phyloP scores from a whole-genome alignment of 1,140 invertebrate species.

The Phymorhynchus buccinoides region DNA sequence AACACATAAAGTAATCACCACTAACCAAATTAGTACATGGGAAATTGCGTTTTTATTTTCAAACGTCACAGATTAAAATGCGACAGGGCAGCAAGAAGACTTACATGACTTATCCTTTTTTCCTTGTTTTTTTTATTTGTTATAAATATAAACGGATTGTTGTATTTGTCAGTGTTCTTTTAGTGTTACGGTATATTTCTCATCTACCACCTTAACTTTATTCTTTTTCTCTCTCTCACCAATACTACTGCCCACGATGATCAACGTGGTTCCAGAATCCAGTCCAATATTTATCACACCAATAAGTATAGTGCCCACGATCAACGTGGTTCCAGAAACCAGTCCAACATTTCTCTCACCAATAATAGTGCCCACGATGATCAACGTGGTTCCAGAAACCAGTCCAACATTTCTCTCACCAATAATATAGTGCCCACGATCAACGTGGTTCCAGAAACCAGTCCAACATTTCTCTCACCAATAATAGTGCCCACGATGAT shows the following conservation, averaged over 20 bases:
- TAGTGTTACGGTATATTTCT: neutral
- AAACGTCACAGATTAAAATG: too few species aligned
- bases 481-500: neutral
- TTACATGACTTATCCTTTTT: neutral
- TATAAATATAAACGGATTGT: too few species aligned
- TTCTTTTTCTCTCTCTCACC: neutral
- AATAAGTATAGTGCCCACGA: too few species aligned
- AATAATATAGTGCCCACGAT: neutral
- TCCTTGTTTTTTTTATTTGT: neutral
- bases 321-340: too few species aligned
- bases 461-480: neutral
- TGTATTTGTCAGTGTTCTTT: too few species aligned
- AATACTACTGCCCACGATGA: neutral
- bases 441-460: neutral
- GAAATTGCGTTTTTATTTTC: too few species aligned
- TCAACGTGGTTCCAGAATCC: too few species aligned
- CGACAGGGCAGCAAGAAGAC: too few species aligned
- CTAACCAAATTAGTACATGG: too few species aligned
- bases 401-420: neutral
- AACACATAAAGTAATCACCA: too few species aligned
- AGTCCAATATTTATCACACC: too few species aligned
- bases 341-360: too few species aligned
- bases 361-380: neutral
- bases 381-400: neutral
- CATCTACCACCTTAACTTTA: neutral